Base-by-base conservation (phyloP, 2,888 invertebrate genomes). In the Odontomyia ornata region DNA sequence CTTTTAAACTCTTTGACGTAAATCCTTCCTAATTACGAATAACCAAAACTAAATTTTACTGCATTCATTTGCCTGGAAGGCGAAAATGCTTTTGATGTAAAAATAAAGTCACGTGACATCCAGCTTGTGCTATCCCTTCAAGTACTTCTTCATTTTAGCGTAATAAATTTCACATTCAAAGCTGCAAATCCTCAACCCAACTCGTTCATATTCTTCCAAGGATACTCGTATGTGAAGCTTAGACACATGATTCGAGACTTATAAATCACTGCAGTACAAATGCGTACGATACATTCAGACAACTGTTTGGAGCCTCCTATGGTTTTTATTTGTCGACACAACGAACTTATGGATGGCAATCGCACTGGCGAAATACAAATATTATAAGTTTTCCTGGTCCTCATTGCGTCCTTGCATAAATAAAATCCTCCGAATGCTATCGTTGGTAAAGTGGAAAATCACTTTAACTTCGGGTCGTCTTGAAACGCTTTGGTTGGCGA, bases 251-350 rank as follows among this genome's bases (percentile, higher is more conserved):
- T 36, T 23, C 64, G 62, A 78, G 78, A 79, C 65, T 77, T 77
- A 79, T 79, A 79, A 79, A 79, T 79, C 79, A 79, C 79, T 77
- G 79, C 79, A 77, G 76, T 71, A 77, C 65, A 73, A 79, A 77
- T 79, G 79, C 79, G 79, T 79, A 79, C 75, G 65, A 78, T 77
- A 78, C 4, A 43, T 13, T 18, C 43, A 73, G 15, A 57, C 21
- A 60, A 73, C 56, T 57, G 73, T 18, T 60, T 73, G 30, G 57
- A 57, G 73, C 57, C 60, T 73, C 60, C 43, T 30, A 7, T 52
- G 28, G 23, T 43, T 69, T 69, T 69, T 69, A 43, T 69, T 69
- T 69, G 69, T 30, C 47, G 69, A 69, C 69, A 69, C 36, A 69
- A 69, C 69, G 69, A 69, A 47, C 60, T 73, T 3, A 23, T 23